Evolutionary conservation across 2,888 invertebrate species (phyloP), one percentile per base, ranked within the genome.

Genomic region (Dione vanillae): DNA sequence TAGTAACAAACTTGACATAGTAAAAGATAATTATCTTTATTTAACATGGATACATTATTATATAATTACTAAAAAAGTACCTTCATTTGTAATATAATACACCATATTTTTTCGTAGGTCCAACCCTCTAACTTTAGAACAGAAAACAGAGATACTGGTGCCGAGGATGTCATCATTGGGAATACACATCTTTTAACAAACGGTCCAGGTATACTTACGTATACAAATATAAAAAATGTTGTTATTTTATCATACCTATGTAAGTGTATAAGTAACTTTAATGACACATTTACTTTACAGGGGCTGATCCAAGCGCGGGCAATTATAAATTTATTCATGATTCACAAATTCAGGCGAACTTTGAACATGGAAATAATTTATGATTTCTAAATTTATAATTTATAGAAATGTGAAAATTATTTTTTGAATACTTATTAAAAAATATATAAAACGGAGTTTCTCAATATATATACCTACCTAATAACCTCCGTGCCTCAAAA

Each of bases 71-170:
- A 27, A 27, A 27, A 3, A 27, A 3, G 27, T 5, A 27, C 5
- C 27, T 27, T 27, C 27, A 5, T 27, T 27, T n/a, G n/a, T n/a
- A 27, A 27, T 27, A 27, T 27, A 27, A 27, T 27, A 27, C 5
- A 27, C 27, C 2, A 20, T 14, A 35, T 12, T 49, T 9, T 49
- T 64, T 64, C 6, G 14, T 20, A 92, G 92, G 90, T 92, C 2
- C 92, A 92, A 75, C 91, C 91, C 12, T 73, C 88, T 0, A 92
- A 92, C 84, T 92, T 92, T 76, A 86, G 91, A 65, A 80, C 89
- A 2, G 90, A 91, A 1, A 76, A 68, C 27, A 82, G 89, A 7
- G 91, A 90, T 16, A 71, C 79, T 8, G 80, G 73, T 0, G 27
- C 77, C 6, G 91, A 92, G 74, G 90, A 90, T 3, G 76, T 91